Base-by-base conservation (phyloP, 2,888 invertebrate genomes). In the Dryococelus australis region DNA sequence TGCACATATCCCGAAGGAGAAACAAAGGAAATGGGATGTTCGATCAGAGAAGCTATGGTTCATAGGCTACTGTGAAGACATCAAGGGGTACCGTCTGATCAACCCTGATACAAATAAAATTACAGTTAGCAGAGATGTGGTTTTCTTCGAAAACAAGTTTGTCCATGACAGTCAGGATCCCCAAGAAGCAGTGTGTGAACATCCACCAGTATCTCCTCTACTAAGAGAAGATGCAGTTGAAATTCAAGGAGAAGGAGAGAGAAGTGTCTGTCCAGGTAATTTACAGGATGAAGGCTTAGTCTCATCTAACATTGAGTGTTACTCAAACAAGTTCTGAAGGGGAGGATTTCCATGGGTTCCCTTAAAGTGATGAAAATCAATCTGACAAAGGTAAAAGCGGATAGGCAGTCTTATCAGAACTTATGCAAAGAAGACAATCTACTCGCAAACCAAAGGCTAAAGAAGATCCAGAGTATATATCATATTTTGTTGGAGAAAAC, bases 61-160 rank as follows among this genome's bases (percentile, higher is more conserved):
- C 81, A 13, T 81, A 26, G 81, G 81, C 13, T 81, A 81, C 20
- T 81, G 81, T 81, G 81, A 27, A 81, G 35, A 81, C 27, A 27
- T 35, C 27, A 81, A 81, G 20, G 81, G 81, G 6, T 81, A 81
- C 20, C 27, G 81, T 12, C 13, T 81, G 8, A 81, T 81, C 35
- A 35, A 81, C 28, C 26, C 81, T 9, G 26, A 27, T 13, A 81
- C 28, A 27, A 81, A 81, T 9, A 81, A 35, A 20, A 81, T 81
- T 20, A 81, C 81, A 27, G 20, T 81, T 27, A 81, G 81, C 20
- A 27, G 27, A 5, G 81, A 81, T 81, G 81, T 81, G 20, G 81
- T 81, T 12, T 35, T 81, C 20, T 26, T 81, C 8, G 81, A 81
- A 35, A 26, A 35, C 81, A 81, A 81, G 24, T 20, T 9, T 47